Evolutionary conservation across 2,797 vertebrate species (phyloP), one percentile per base, ranked within the genome.

Genomic region (Alca torda): DNA sequence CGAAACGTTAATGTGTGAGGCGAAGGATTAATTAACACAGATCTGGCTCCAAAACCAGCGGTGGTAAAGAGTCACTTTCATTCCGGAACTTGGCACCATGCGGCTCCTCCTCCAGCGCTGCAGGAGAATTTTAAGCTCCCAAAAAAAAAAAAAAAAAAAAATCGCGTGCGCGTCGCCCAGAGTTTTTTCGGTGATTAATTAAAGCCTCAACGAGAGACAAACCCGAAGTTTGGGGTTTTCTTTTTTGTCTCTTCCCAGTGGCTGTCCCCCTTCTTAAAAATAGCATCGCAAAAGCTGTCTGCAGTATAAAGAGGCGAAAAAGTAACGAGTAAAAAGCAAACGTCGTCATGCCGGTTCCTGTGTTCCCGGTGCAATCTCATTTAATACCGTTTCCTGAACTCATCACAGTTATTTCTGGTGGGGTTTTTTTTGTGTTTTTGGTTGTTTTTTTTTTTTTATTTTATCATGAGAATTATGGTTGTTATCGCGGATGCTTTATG

Each of bases 21-120:
- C 23, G 3, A 68, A 72, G 87, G 87, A 89, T 90, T 89, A 74
- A 91, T 90, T 89, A 86, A 18, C 50, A 37, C 17, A 20, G 45
- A 72, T 28, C 84, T 92, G 87, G 81, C 89, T 95, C 95, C 89
- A 75, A 46, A 90, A 84, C 26, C 67, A 77, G 83, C n/a, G 95
- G 70, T 14, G 3, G 33, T 3, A 39, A 63, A 68, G 78, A 89
- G 85, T 35, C 33, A 85, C 81, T 88, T 82, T 81, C 88, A 84
- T 90, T 90, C 86, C 82, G 80, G 80, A 96, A 65, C 74, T 77
- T 85, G 91, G 83, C 93, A 84, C 51, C 0, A 2, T 65, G 69
- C 73, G 53, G 77, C 76, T 39, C 75, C 93, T 87, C 54, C 84
- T 90, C 89, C 76, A 12, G 76, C 54, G 9, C 78, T 39, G 68